Conservation (phyloP, 2,113 vertebrate genomes). For the Seriola aureovittata region DNA sequence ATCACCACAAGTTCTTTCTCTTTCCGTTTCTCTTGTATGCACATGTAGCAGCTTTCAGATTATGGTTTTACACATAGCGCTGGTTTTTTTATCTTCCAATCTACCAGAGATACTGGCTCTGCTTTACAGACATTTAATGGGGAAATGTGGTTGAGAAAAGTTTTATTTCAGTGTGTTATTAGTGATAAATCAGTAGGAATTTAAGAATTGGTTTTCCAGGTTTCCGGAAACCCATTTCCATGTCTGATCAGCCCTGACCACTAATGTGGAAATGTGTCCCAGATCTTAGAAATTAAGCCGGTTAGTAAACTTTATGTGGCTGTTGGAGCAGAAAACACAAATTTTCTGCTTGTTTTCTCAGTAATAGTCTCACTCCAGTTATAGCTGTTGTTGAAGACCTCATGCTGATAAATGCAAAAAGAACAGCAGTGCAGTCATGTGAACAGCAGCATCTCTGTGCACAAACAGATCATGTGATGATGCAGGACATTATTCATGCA, state of each 20-base stretch:
- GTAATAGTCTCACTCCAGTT: conserved; percentile 36
- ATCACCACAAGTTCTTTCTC: too few species aligned
- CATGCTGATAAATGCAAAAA: conserved; percentile 21
- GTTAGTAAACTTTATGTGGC: not conserved
- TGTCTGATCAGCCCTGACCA: not conserved
- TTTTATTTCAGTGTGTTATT: too few species aligned
- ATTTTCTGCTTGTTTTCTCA: conserved; percentile 10
- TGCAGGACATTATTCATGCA: not conserved
- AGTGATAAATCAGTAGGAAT: not conserved
- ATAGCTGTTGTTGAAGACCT: conserved; percentile 30
- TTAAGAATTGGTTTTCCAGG: too few species aligned
- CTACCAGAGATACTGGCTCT: not conserved
- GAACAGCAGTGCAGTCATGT: conserved; percentile 32
- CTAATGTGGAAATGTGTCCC: too few species aligned
- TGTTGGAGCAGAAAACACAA: not conserved
- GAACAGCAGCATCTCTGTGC: conserved; percentile 18
- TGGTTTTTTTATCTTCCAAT: not conserved
- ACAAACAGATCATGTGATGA: conserved; percentile 22
- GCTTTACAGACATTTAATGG: not conserved
- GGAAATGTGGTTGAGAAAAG: not conserved
- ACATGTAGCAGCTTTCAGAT: not conserved
- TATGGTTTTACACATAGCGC: not conserved
- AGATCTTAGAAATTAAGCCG: not conserved
- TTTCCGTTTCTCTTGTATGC: not conserved
- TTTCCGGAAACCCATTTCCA: not conserved